Conservation (phyloP, 92 coral and sea anemone species). For the Phenganax subtilis region DNA sequence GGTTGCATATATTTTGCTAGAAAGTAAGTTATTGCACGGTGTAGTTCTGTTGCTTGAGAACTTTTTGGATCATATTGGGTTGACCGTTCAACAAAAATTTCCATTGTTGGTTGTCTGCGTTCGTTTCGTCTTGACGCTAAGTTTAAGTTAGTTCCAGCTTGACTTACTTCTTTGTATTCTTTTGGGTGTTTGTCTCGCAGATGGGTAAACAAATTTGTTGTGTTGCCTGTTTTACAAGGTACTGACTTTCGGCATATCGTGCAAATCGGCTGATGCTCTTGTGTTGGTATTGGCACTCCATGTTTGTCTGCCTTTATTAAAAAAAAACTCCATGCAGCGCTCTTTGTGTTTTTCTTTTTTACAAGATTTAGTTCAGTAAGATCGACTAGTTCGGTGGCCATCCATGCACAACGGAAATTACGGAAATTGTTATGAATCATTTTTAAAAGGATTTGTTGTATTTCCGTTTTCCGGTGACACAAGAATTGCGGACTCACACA, state of each 20-base stretch:
- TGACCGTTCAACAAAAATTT: neutral
- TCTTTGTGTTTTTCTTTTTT: constrained; percentile 4
- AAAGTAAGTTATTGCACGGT: neutral
- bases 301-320: neutral
- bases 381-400: constrained; percentile 7
- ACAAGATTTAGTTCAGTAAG: neutral
- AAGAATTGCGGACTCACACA: too few relatives aligned
- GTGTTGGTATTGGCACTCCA: constrained; percentile 13
- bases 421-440: too few relatives aligned
- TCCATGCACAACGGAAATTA: constrained; percentile 1
- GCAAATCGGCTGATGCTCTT: constrained; percentile 14
- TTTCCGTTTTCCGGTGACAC: too few relatives aligned
- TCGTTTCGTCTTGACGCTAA: neutral
- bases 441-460: too few relatives aligned
- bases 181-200: constrained; percentile 7
- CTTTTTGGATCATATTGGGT: neutral
- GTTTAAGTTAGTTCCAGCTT: neutral
- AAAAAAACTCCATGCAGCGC: neutral
- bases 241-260: neutral
- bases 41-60: neutral
- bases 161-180: constrained; percentile 9
- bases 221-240: neutral
- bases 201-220: constrained; percentile 20
- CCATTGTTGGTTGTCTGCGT: neutral
- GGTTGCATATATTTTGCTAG: neutral